Evolutionary conservation across 30 jellyfish, hydroid and myxozoan genomes (phyloP).

Genomic region (Hydra vulgaris): DNA sequence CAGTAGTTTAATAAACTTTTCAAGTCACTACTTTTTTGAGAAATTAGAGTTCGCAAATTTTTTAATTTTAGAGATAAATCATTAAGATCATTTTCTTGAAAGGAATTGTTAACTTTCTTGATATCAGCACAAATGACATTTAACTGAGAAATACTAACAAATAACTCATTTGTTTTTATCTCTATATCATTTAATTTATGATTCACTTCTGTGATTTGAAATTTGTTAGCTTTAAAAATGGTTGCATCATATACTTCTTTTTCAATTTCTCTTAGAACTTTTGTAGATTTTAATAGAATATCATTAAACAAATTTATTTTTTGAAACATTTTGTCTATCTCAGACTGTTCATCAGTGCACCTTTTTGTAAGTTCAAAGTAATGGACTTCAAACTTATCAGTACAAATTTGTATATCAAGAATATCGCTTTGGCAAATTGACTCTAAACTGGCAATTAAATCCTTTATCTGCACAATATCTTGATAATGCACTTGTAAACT

Average conservation of each 20-base stretch:
- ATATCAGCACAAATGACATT: constrained; percentile 25
- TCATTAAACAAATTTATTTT: not conserved
- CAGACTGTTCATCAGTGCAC: not conserved
- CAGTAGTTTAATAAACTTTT: not conserved
- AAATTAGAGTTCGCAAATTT: not conserved
- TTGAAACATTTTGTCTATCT: not conserved
- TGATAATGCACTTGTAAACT: not conserved
- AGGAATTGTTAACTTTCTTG: not conserved
- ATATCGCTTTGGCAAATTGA: constrained; percentile 29
- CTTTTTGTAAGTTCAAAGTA: constrained; percentile 19
- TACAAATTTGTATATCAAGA: constrained; percentile 45
- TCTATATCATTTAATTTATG: constrained; percentile 42
- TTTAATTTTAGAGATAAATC: not conserved
- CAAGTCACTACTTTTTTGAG: not conserved
- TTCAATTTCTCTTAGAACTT: constrained; percentile 35
- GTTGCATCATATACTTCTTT: constrained; percentile 24
- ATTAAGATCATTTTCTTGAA: not conserved
- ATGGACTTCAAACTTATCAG: constrained; percentile 34
- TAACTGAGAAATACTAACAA: constrained; percentile 37
- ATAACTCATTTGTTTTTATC: constrained; percentile 56
- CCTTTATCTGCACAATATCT: not conserved
- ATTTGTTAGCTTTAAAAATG: constrained; percentile 68
- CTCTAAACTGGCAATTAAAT: not conserved
- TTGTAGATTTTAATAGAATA: not conserved
- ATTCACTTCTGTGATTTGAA: constrained; percentile 23